Evolutionary conservation across 2,797 vertebrate species (phyloP), one percentile per base, ranked within the genome.

Genomic region (Astyanax mexicanus): DNA sequence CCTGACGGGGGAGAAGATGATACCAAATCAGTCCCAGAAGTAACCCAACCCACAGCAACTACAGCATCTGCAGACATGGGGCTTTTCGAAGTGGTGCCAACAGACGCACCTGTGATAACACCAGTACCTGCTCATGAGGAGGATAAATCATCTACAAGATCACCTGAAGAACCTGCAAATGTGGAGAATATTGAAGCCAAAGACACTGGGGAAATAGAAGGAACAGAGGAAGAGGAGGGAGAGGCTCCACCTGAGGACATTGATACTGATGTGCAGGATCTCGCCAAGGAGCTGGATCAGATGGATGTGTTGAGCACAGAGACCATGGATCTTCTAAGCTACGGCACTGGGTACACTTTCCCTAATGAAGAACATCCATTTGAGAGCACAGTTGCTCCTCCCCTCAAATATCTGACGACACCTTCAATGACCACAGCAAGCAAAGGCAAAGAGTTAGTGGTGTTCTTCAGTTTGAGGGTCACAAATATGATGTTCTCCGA

Each of bases 391-490:
- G 84, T 87, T 0, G 74, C 32, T 0, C 92, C 95, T 0, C 88
- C 82, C 0, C 32, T 91, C 27, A 91, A 85, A 32, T 95, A 95
- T 29, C 51, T 95, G 27, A 96, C 95, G 17, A 95, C 95, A 6
- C 93, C 93, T 32, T 80, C 91, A 64, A 90, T 92, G 92, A 96
- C 94, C 37, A 88, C 83, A 0, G 89, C 92, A 4, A 71, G 81
- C 84, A 90, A 86, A 54, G 92, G 93, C 77, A 90, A 86, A 65
- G 96, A 98, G 74, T 90, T 97, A 13, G 95, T 98, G 58, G 96
- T 98, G 47, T 98, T 98, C 91, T 97, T 98, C 90, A 97, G 96
- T 79, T 85, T 97, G 67, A 89, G 93, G 1, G 94, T 98, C 2
- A 96, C 95, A 79, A 98, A 97, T 90, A 90, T 97, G 92, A 88